A percentile compares a stretch with the other conserved stretches of the same genome.
Conservation (phyloP, 2,797 vertebrate species). For the Gadopsis bispinosus region DNA sequence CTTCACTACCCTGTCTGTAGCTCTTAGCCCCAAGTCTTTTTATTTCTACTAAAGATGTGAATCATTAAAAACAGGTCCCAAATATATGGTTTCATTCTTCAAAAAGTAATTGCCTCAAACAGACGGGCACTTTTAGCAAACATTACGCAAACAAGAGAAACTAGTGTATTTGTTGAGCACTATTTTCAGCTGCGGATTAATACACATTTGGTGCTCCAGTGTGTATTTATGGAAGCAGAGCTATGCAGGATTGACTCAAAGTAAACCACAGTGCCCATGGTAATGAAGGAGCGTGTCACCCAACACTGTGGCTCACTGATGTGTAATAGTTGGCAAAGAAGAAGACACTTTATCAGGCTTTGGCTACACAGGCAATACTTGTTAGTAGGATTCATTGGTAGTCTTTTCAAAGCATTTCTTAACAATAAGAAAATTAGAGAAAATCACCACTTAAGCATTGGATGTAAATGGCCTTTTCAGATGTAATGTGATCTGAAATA, state of each 20-base stretch:
- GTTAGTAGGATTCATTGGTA: background rate
- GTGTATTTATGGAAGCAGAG: background rate
- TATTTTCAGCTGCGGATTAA: background rate
- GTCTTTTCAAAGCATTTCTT: background rate
- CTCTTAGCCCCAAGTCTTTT: no score
- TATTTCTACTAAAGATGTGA: no score
- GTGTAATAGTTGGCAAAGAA: background rate
- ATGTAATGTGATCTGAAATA: constrained; percentile 15
- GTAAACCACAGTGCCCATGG: background rate
- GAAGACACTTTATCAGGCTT: background rate
- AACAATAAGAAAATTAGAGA: background rate
- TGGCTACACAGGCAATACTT: background rate
- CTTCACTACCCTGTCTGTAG: no score
- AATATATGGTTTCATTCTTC: no score
- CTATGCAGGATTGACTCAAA: background rate
- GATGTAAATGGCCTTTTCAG: constrained; percentile 3
- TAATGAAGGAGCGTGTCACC: constrained; percentile 2
- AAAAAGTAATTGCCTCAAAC: no score
- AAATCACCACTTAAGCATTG: background rate
- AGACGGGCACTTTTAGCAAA: no score
- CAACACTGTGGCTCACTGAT: background rate
- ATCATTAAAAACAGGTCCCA: no score
- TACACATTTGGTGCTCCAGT: background rate
- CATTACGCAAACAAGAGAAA: no score
- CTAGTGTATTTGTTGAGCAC: no score